Base-by-base conservation (phyloP, 2,888 invertebrate species). In the Uloborus plumipes region DNA sequence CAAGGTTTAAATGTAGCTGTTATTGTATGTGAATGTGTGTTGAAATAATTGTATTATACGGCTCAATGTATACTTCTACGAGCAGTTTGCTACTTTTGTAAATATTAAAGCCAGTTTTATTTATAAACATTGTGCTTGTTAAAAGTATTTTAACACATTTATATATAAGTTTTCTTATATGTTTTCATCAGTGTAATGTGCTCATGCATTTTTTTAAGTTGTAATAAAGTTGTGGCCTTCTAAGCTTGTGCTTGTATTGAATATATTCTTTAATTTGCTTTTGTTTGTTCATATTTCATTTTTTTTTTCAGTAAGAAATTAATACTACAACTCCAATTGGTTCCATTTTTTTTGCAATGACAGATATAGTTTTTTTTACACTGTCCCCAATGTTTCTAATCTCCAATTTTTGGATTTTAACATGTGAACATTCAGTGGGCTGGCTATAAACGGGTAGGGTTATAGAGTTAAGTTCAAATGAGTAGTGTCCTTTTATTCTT, bases 61-160 rank as follows among this genome's bases (percentile, higher is more conserved):
- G 81, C 81, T 82, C 81, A 82, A 82, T 71, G 81, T 66, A 75
- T 71, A 75, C 70, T 82, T 82, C 71, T 82, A 71, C 70, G 81
- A 82, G 81, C 81, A 76, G 70, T 82, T 82, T 82, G 81, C 76
- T 82, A 76, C 81, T 76, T 82, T 82, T 82, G 81, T 82, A 82
- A 82, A 82, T 82, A 82, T 75, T 76, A 76, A 76, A 76, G 71
- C 76, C 55, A 82, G 70, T 82, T 82, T 82, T 81, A 81, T 81
- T 81, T 81, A 81, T 74, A 26, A 81, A 81, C 69, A 70, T 70
- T 81, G 80, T 81, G 80, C 80, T 81, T 81, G 80, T 81, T 81
- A 74, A 81, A 81, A 81, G 80, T 81, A 81, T 81, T 81, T 81
- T 81, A 81, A 81, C 80, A 81, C 74, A 81, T 81, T 81, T 81